These are phyloP conservation scores for Ictalurus punctatus DNA, from an alignment of 2,113 vertebrate genomes.

Conservation along the genomic window DNA sequence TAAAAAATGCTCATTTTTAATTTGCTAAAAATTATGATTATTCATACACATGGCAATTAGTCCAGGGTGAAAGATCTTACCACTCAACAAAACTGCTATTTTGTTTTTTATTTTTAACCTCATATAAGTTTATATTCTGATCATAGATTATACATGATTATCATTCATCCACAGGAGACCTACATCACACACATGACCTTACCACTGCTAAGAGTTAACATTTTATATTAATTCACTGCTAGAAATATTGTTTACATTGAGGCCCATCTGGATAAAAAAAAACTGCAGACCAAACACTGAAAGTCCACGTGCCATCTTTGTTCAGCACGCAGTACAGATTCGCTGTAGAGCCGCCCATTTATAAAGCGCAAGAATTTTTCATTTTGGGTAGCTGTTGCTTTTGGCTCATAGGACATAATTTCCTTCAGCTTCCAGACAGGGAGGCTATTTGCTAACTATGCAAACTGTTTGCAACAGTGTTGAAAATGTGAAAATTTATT, in stretches of 20 bases:
- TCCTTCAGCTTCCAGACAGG: conserved; percentile 62
- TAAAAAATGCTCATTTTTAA: not conserved
- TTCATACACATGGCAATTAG: not conserved
- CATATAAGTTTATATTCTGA: not conserved
- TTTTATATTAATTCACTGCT: not conserved
- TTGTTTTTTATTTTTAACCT: not conserved
- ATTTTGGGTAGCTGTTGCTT: conserved; percentile 63
- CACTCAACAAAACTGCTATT: not conserved
- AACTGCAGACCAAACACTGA: conserved; percentile 56
- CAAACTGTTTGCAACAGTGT: conserved; percentile 29
- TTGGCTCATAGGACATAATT: conserved; percentile 65
- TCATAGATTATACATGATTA: not conserved
- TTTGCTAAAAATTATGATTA: not conserved
- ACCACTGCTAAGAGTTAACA: not conserved
- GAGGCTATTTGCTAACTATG: conserved; percentile 29
- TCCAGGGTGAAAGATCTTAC: not conserved
- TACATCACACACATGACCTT: not conserved
- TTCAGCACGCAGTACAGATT: conserved; percentile 44
- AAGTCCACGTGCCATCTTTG: conserved; percentile 46
- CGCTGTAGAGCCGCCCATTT: not conserved
- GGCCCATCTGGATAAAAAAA: conserved; percentile 14
- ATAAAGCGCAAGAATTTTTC: conserved; percentile 55
- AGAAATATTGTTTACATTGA: not conserved
- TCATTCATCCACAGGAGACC: not conserved
- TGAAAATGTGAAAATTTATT: conserved; percentile 57